Evolutionary conservation across 2,888 invertebrate genomes (phyloP), one percentile per base, ranked within the genome.

Genomic region (Ophioninae sp.): DNA sequence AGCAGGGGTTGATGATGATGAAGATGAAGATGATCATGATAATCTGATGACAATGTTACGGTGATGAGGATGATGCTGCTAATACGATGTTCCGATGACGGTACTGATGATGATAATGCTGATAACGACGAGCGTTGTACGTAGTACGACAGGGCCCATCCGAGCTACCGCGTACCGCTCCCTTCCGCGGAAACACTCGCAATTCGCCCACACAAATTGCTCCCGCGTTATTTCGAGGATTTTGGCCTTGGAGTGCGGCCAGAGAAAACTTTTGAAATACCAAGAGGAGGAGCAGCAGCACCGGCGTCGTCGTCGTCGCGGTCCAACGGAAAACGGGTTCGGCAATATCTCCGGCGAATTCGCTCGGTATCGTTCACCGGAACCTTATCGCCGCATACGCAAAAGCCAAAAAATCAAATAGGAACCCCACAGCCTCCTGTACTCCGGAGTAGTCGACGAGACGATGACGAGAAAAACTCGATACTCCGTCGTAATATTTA

Each of bases 241-340:
- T 88, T 89, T 91, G 90, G 90, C 91, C 91, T 91, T 91, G 90
- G 88, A 88, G 90, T 87, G 87, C 87, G 88, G 91, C 91, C 91
- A 91, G 90, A 90, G 90, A 90, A 91, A 90, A 91, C 90, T 91
- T 90, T 90, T 90, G 90, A 89, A 90, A 91, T 90, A 90, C 89
- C 90, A 85, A 86, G 87, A 76, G 69, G 59, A 64, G 44, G 51
- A 72, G 56, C 59, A 44, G n/a, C 59, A 51, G 73, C 59, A 73
- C 68, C 71, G 67, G 73, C 73, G 37, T 58, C 37, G 44, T 20
- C 75, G 23, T 59, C 59, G 51, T 22, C 68, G 30, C 65, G n/a
- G 51, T 51, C 51, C 51, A 51, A 17, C 51, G 17, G 17, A 13
- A 13, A 17, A 13, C 6, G 51, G 17, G 51, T 13, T 51, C 51